Conservation (phyloP, 2,113 vertebrate genomes). For the Aegotheles bennettii region DNA sequence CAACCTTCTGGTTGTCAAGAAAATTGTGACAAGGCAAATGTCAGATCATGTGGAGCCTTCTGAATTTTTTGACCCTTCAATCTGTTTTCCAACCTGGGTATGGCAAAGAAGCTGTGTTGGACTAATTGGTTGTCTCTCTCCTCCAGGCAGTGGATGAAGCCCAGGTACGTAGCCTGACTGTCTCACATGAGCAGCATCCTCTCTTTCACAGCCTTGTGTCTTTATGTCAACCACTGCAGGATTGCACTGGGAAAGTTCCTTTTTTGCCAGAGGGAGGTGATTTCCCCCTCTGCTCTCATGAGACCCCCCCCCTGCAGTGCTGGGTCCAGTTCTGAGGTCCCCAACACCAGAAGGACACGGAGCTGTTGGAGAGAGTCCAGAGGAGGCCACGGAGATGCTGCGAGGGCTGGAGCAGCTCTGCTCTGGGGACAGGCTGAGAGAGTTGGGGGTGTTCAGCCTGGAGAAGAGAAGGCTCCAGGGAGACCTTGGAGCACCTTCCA, state of each 20-base stretch:
- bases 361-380: no score
- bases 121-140: conserved; percentile 55
- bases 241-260: neutral
- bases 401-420: no score
- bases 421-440: no score
- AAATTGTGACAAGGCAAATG: conserved; percentile 54
- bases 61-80: conserved; percentile 52
- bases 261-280: neutral
- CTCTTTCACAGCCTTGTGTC: neutral
- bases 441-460: no score
- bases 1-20: conserved; percentile 48
- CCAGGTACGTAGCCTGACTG: neutral
- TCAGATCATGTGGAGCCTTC: conserved; percentile 51
- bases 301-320: no score
- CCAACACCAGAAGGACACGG: no score
- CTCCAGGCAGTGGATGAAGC: neutral
- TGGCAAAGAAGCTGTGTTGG: conserved; percentile 40
- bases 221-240: neutral
- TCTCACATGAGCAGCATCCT: neutral
- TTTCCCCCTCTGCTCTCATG: no score
- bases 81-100: conserved; percentile 42
- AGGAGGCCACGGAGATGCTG: no score
- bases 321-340: no score
- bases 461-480: no score
- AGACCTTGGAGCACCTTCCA: no score